A percentile compares a stretch with the other conserved stretches of the same genome.
Conservation (phyloP, 1,140 invertebrate genomes). For the Brachionus plicatilis region DNA sequence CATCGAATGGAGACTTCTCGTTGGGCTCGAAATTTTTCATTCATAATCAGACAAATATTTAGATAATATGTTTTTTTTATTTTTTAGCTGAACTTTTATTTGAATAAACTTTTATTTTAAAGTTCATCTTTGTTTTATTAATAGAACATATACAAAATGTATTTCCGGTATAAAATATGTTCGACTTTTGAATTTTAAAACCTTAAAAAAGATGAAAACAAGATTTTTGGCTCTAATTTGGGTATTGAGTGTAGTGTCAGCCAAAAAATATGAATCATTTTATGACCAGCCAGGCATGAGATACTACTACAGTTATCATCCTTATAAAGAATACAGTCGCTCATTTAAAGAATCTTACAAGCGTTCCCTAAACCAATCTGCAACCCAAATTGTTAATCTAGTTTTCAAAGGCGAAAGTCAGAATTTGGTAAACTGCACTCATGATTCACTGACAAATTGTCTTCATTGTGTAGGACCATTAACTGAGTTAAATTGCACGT, state of each 20-base stretch:
- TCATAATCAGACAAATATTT: background rate
- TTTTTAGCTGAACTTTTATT: background rate
- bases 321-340: background rate
- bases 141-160: background rate
- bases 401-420: background rate
- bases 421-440: background rate
- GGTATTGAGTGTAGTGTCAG: background rate
- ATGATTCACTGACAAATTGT: background rate
- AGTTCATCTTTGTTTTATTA: background rate
- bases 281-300: background rate
- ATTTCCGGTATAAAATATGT: background rate
- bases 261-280: background rate
- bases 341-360: background rate
- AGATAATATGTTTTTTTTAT: background rate
- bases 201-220: background rate
- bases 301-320: background rate
- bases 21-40: background rate
- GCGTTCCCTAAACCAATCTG: background rate
- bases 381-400: background rate
- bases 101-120: background rate
- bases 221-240: background rate
- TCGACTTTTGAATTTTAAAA: background rate
- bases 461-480: background rate
- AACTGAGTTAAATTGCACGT: background rate
- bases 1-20: background rate